Conservation (phyloP, 2,888 invertebrate genomes). For the Tipula helvola region DNA sequence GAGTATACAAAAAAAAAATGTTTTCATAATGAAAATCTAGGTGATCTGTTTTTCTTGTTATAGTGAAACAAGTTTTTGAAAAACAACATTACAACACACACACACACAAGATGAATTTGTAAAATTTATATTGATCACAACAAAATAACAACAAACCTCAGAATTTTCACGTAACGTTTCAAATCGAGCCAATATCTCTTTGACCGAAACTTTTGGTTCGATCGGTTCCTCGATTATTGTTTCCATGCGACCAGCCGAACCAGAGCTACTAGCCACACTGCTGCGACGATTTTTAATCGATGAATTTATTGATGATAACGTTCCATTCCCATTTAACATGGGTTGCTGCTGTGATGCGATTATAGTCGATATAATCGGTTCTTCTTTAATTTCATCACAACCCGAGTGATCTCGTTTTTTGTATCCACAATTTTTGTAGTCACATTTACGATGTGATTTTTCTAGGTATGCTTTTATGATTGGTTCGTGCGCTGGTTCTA, state of each 20-base stretch:
- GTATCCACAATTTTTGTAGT: slow-evolving; percentile 18
- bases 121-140: background rate
- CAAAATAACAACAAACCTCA: slow-evolving; percentile 5
- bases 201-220: slow-evolving; percentile 72
- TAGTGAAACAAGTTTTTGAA: background rate
- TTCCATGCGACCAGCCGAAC: slow-evolving; percentile 59
- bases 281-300: slow-evolving; percentile 25
- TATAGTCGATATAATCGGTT: slow-evolving; percentile 19
- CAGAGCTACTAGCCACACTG: slow-evolving; percentile 32
- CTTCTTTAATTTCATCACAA: background rate
- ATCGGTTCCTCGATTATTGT: slow-evolving; percentile 66
- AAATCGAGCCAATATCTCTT: slow-evolving; percentile 69
- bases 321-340: slow-evolving; percentile 9
- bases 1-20: background rate
- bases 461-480: slow-evolving; percentile 18
- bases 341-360: background rate
- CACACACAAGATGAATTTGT: background rate
- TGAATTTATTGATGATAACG: slow-evolving; percentile 13
- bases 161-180: slow-evolving; percentile 42
- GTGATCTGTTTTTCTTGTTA: background rate
- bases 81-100: background rate
- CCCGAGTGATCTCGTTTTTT: slow-evolving; percentile 13
- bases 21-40: background rate
- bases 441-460: slow-evolving; percentile 17
- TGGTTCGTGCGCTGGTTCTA: slow-evolving; percentile 16